Evolutionary conservation across 2,888 invertebrate genomes (phyloP), one percentile per base, ranked within the genome.

Genomic region (Sinohyriopsis cumingii): DNA sequence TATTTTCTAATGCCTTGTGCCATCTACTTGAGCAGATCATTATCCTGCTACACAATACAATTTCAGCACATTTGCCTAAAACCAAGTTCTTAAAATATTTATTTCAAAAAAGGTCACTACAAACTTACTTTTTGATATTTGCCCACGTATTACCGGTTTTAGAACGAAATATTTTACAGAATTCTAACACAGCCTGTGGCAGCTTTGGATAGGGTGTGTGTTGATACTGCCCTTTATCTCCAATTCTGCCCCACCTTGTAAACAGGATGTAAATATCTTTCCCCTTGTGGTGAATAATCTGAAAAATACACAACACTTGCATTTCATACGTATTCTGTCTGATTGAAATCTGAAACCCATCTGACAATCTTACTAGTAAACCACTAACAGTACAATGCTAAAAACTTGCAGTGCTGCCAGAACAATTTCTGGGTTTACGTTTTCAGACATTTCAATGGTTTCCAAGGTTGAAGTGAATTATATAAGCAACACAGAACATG

Each of bases 231-330:
- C 91, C 91, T 0, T 76, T 77, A 68, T 89, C 88, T 20, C 92
- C 92, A 55, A 92, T 91, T 59, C 92, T 83, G 9, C 92, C 92
- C 92, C 92, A 92, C 54, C 91, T 88, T 20, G 91, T 92, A 85
- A 92, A 92, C 69, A 92, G 77, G 59, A 92, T 81, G 78, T 88
- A 91, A 65, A 92, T 77, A 71, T 91, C 90, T 79, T 91, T 86
- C n/a, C 81, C 85, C 63, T 83, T 86, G 75, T 88, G 88, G 67
- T 88, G 82, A 45, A 91, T 86, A 68, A 91, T 85, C 87, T 90
- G 76, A 19, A 75, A 71, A 61, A 53, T 33, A 59, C 1, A 63
- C 19, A 55, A 68, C 61, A 62, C 5, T 9, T n/a, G 2, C 20
- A 57, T 12, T 45, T 12, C 12, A 45, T 45, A 45, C 45, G 9